phyloP scores from a whole-genome alignment of 30 jellyfish, hydroid and myxozoan genomes.

The Clytia hemisphaerica region DNA sequence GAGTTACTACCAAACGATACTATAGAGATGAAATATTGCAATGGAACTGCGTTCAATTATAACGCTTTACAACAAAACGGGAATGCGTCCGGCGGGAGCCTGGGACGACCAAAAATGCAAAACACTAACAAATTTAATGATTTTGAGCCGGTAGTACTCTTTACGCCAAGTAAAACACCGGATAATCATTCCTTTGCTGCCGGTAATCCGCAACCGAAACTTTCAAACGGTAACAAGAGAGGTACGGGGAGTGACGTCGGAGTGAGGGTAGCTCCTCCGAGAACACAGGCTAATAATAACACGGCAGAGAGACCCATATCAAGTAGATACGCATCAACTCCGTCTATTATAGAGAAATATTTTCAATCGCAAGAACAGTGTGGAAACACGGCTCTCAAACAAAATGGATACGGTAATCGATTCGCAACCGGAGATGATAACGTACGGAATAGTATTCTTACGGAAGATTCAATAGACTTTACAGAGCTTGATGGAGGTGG shows the following conservation, averaged over 20 bases:
- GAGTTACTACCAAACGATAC: constrained; percentile 3
- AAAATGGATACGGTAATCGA: background rate
- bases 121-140: too few species aligned
- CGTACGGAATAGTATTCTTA: background rate
- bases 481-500: background rate
- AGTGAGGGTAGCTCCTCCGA: background rate
- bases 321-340: too few species aligned
- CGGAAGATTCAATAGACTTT: constrained; percentile 11
- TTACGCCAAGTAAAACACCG: constrained; percentile 1
- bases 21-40: background rate
- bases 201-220: background rate
- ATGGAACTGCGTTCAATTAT: background rate
- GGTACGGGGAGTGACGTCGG: background rate
- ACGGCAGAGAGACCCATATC: too few species aligned
- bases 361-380: constrained; percentile 11
- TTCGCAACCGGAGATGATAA: background rate
- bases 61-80: too few species aligned
- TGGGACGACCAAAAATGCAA: too few species aligned
- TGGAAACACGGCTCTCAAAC: background rate
- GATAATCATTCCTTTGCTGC: background rate
- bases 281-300: too few species aligned
- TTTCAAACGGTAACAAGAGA: background rate
- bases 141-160: constrained; percentile 15
- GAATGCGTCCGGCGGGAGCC: too few species aligned
- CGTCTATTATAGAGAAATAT: constrained; percentile 18